Conservation (phyloP, 2,888 invertebrate genomes). For the Galerucella nymphaeae region DNA sequence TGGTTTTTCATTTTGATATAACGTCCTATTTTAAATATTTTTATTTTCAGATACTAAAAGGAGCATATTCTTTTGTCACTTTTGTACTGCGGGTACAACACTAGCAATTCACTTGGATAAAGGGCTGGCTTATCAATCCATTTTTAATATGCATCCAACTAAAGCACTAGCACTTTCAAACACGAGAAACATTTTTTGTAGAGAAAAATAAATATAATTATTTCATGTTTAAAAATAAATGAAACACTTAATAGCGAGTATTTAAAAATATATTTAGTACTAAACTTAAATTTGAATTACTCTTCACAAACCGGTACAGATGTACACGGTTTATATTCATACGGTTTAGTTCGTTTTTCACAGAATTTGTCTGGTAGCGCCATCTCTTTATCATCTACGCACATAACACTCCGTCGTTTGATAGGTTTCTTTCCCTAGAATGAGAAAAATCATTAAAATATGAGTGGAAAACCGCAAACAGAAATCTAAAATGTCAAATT, state of each 20-base stretch:
- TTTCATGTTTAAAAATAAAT: background rate
- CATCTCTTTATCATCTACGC: constrained; percentile 80
- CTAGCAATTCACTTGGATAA: background rate
- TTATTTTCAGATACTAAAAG: constrained; percentile 23
- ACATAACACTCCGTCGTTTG: constrained; percentile 77
- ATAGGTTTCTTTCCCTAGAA: constrained; percentile 69
- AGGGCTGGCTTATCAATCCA: background rate
- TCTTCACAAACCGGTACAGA: constrained; percentile 64
- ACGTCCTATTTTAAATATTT: background rate
- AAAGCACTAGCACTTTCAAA: too few relatives aligned
- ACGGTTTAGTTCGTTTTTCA: constrained; percentile 73
- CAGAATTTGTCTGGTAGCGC: constrained; percentile 82
- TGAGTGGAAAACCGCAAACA: background rate
- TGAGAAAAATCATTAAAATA: constrained; percentile 10
- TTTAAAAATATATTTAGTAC: constrained; percentile 7
- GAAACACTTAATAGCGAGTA: background rate
- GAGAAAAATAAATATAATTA: background rate
- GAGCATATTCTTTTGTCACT: constrained; percentile 21
- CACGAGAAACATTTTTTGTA: background rate
- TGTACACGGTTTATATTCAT: constrained; percentile 75
- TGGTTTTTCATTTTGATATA: too few relatives aligned
- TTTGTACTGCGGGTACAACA: constrained; percentile 1
- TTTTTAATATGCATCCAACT: too few relatives aligned
- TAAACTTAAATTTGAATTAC: constrained; percentile 11
- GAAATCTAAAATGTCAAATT: background rate